These are phyloP conservation scores for Eonycteris spelaea DNA, from an alignment of 2,113 vertebrate species.

Conservation along the genomic window DNA sequence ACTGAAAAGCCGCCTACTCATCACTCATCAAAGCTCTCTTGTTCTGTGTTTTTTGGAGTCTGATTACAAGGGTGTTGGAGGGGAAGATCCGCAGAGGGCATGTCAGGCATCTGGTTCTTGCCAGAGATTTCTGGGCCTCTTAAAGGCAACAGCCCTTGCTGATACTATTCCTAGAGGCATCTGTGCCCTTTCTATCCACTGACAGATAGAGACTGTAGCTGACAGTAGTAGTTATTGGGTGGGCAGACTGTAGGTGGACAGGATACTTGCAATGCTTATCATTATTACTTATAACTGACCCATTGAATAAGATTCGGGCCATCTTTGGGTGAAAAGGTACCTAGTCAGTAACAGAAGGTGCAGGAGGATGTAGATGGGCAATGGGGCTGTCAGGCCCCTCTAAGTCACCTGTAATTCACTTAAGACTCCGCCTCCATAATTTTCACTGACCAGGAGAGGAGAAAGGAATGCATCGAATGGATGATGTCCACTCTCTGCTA, in stretches of 20 bases:
- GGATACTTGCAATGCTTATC: neutral
- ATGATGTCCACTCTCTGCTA: neutral
- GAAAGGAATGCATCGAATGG: neutral
- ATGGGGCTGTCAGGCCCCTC: neutral
- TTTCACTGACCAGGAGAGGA: neutral
- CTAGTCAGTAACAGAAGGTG: neutral
- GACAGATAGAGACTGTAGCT: neutral
- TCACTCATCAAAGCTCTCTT: slow-evolving; percentile 70
- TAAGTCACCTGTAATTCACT: neutral
- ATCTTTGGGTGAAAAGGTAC: neutral
- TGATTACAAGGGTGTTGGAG: slow-evolving; percentile 57
- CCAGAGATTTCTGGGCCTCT: slow-evolving; percentile 45
- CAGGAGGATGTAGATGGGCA: neutral
- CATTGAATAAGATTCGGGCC: neutral
- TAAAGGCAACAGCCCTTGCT: slow-evolving; percentile 23
- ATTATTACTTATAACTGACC: neutral
- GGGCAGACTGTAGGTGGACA: neutral
- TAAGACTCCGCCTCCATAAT: neutral
- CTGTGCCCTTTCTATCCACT: neutral
- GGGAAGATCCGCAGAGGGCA: slow-evolving; percentile 15
- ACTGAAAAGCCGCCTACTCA: slow-evolving; percentile 61
- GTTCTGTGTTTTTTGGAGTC: slow-evolving; percentile 59
- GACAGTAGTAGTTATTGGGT: neutral
- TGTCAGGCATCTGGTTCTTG: slow-evolving; percentile 3
- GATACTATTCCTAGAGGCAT: neutral